Evolutionary conservation across 2,888 invertebrate species (phyloP).

Genomic region (Meloe dianella): DNA sequence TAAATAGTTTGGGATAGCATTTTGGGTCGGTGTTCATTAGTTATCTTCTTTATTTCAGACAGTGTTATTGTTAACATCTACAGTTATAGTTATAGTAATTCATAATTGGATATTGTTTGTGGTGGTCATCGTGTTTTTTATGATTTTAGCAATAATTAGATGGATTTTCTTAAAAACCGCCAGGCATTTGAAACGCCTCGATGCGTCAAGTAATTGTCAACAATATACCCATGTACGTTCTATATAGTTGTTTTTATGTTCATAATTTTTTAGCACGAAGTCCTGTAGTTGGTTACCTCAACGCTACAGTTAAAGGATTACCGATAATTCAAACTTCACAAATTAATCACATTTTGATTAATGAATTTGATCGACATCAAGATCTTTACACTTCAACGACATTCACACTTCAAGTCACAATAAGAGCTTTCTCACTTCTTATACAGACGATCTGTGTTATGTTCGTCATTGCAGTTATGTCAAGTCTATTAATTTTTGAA

Average conservation of each 20-base stretch:
- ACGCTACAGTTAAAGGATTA: constrained; percentile 74
- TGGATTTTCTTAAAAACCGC: too few relatives aligned
- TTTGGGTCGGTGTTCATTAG: too few relatives aligned
- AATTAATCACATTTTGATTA: constrained; percentile 65
- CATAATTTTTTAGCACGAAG: constrained; percentile 65
- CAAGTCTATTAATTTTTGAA: constrained; percentile 40
- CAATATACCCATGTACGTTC: too few relatives aligned
- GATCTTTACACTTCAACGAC: constrained; percentile 55
- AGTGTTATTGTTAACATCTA: constrained; percentile 70
- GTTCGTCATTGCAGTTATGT: constrained; percentile 40
- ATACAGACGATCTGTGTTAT: constrained; percentile 37
- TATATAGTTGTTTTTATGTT: too few relatives aligned
- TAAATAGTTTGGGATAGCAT: too few relatives aligned
- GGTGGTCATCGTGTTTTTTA: too few relatives aligned
- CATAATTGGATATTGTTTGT: too few relatives aligned
- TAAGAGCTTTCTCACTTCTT: too few relatives aligned
- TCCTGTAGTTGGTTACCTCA: constrained; percentile 76
- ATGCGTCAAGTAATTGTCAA: constrained; percentile 68
- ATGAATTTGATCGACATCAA: constrained; percentile 67
- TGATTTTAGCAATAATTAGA: too few relatives aligned
- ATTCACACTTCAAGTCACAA: constrained; percentile 44
- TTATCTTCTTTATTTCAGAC: constrained; percentile 60
- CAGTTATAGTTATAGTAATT: too few relatives aligned
- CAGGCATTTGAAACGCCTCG: constrained; percentile 74
- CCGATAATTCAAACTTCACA: constrained; percentile 74